phyloP scores from a whole-genome alignment of 2,113 vertebrate species.

The Trichechus manatus region DNA sequence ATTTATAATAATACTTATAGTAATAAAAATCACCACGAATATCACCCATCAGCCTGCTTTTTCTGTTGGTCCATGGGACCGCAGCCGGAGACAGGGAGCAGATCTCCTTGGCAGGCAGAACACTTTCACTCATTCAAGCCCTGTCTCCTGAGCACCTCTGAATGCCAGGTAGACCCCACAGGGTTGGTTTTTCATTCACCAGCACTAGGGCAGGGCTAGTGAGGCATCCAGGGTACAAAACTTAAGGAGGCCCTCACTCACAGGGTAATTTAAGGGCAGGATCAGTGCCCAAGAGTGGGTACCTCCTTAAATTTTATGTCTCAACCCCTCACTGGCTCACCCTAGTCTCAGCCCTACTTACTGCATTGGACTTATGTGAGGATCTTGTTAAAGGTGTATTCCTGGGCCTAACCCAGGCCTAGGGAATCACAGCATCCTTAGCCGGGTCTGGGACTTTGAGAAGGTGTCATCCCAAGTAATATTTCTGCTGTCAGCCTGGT shows the following conservation, averaged over 20 bases:
- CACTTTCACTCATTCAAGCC: not conserved
- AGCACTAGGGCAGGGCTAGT: not conserved
- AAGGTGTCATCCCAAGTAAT: too few species aligned
- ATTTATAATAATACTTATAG: not conserved
- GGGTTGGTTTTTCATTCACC: not conserved
- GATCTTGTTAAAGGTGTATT: not conserved
- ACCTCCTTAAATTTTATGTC: not conserved
- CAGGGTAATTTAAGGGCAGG: fast-evolving
- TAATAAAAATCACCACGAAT: not conserved
- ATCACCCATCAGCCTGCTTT: too few species aligned
- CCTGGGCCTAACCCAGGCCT: not conserved
- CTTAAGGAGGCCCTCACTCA: not conserved
- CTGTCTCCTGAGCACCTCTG: not conserved
- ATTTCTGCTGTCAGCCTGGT: too few species aligned
- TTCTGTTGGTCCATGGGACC: not conserved
- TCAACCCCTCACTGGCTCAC: not conserved
- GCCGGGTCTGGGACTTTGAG: not conserved
- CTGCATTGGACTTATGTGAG: not conserved
- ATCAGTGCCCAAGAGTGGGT: not conserved
- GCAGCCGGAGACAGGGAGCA: not conserved
- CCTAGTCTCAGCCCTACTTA: fast-evolving
- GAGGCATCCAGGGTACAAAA: not conserved
- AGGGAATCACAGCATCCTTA: not conserved
- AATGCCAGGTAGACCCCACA: not conserved
- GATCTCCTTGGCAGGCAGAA: not conserved